Conservation (phyloP, 2,113 vertebrate genomes). For the Ageneiosus marmoratus region DNA sequence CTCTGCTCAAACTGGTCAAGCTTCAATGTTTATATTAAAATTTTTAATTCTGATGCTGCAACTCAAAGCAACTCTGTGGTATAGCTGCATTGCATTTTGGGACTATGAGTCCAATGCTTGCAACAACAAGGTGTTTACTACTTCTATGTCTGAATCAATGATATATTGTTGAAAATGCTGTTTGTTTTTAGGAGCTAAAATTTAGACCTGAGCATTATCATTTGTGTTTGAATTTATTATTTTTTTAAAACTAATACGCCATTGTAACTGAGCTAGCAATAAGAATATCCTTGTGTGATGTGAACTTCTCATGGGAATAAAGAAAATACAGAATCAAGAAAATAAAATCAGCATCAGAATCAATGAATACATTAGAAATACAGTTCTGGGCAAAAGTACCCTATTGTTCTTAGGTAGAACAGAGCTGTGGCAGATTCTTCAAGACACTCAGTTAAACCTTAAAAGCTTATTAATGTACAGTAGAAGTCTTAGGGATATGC, state of each 20-base stretch:
- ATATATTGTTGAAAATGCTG: background rate
- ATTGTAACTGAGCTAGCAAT: background rate
- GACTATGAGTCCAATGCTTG: background rate
- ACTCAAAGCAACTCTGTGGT: background rate
- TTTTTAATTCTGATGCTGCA: no score
- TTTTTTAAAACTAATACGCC: background rate
- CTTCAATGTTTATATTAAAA: background rate
- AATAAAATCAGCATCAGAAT: background rate
- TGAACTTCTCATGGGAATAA: background rate
- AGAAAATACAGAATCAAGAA: background rate
- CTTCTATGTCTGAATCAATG: background rate
- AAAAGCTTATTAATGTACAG: no score
- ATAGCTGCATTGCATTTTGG: background rate
- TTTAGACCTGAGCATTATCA: background rate
- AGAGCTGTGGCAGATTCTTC: no score
- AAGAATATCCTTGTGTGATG: background rate
- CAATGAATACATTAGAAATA: no score
- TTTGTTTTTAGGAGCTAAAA: background rate
- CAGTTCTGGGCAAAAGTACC: background rate
- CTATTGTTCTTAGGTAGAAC: background rate
- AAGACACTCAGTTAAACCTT: no score
- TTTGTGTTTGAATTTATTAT: background rate
- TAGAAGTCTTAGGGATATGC: no score
- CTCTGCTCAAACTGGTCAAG: background rate
- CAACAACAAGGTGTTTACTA: background rate